Conservation (phyloP, 2,888 invertebrate species). For the Chirona hameri region DNA sequence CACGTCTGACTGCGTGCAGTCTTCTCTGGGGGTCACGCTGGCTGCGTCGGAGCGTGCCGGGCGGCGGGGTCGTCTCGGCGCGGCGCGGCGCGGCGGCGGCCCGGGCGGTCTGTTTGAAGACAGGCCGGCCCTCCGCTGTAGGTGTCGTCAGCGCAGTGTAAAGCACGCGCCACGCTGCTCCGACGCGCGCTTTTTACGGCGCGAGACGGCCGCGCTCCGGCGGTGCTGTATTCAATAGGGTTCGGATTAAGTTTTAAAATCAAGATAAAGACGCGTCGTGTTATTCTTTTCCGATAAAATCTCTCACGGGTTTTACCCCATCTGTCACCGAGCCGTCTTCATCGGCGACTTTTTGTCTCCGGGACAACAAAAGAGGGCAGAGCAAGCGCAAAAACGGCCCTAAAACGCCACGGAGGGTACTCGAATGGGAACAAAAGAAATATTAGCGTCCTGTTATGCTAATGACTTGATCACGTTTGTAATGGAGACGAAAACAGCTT, state of each 20-base stretch:
- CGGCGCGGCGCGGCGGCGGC: neutral
- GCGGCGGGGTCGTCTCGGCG: neutral
- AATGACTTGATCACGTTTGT: constrained; percentile 7
- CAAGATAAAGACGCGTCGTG: constrained; percentile 13
- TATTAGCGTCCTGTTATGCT: constrained; percentile 9
- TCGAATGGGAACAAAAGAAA: neutral
- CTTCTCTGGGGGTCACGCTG: too few species aligned
- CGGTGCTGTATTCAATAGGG: neutral
- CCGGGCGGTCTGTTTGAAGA: neutral
- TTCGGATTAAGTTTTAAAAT: neutral
- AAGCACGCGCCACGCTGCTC: neutral
- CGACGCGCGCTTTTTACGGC: neutral
- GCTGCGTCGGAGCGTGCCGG: too few species aligned
- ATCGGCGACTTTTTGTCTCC: neutral
- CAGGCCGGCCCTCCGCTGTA: neutral
- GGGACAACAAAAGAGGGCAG: neutral
- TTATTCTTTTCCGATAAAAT: constrained; percentile 1
- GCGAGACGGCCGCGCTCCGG: neutral
- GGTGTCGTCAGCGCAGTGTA: neutral
- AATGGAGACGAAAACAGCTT: constrained; percentile 24
- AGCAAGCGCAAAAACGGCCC: neutral
- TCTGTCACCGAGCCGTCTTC: constrained; percentile 22
- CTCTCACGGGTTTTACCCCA: neutral
- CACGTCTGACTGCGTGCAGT: too few species aligned
- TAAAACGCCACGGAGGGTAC: neutral